Evolutionary conservation across 2,888 invertebrate species (phyloP).

Genomic region (Melieria crassipennis): DNA sequence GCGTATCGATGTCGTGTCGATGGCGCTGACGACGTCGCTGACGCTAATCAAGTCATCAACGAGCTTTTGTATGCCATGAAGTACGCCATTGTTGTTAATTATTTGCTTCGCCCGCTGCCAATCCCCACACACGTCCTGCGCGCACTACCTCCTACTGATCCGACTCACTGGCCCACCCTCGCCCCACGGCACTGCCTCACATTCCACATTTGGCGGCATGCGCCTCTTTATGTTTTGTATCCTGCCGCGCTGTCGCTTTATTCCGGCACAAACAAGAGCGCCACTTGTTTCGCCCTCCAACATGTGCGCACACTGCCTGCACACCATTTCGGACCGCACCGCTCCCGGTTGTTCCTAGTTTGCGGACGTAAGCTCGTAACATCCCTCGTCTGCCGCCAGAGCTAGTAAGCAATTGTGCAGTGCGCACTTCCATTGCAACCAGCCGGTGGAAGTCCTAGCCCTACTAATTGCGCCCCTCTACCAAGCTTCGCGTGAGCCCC

Average conservation of each 20-base stretch:
- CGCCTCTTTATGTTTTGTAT: conserved; percentile 15
- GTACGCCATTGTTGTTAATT: conserved; percentile 49
- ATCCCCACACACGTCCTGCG: conserved; percentile 6
- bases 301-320: too few species aligned
- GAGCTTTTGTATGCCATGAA: conserved; percentile 19
- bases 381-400: too few species aligned
- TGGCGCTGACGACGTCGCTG: neutral
- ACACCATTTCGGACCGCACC: too few species aligned
- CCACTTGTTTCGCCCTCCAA: neutral
- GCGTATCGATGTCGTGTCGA: too few species aligned
- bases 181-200: too few species aligned
- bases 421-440: too few species aligned
- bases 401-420: too few species aligned
- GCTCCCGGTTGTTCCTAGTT: too few species aligned
- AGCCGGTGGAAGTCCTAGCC: too few species aligned
- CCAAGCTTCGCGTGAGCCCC: too few species aligned
- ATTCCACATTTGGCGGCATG: neutral
- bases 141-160: conserved; percentile 25
- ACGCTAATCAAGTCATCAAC: conserved; percentile 36
- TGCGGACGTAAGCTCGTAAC: too few species aligned
- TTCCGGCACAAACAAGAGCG: conserved; percentile 11
- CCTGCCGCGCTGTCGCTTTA: conserved; percentile 26
- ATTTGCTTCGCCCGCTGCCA: conserved; percentile 42
- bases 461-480: too few species aligned
- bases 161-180: conserved; percentile 18